Conservation (phyloP, 2,113 vertebrate species). For the Albula goreensis region DNA sequence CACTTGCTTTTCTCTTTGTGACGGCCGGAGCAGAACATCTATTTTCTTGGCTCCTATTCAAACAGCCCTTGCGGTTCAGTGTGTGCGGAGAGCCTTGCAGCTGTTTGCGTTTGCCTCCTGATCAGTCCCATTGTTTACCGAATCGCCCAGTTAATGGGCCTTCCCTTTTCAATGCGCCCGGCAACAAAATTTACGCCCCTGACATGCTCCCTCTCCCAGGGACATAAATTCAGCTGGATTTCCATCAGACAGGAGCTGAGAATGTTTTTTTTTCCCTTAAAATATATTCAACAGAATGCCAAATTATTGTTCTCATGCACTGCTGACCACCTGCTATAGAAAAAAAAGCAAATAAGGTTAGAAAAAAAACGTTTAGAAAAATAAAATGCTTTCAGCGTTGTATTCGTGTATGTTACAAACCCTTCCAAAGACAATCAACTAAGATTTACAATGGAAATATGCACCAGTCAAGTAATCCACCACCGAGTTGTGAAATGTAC, state of each 20-base stretch:
- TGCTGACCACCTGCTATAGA: slow-evolving; percentile 13
- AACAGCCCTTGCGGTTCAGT: slow-evolving; percentile 33
- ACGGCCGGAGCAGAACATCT: slow-evolving; percentile 64
- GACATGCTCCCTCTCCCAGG: slow-evolving; percentile 63
- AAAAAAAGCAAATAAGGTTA: not conserved
- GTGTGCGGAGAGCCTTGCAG: slow-evolving; percentile 50
- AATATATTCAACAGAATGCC: slow-evolving; percentile 33
- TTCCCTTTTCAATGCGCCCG: slow-evolving; percentile 51
- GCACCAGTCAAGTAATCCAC: not conserved
- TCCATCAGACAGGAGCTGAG: slow-evolving; percentile 47
- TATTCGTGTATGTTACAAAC: not conserved
- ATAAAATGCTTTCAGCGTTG: not conserved
- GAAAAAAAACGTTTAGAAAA: not conserved
- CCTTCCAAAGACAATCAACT: not conserved
- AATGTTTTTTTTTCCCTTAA: slow-evolving; percentile 41
- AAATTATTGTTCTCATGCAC: slow-evolving; percentile 43
- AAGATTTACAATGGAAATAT: not conserved
- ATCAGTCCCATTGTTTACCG: slow-evolving; percentile 62
- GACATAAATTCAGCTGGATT: slow-evolving; percentile 64
- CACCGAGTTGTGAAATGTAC: not conserved
- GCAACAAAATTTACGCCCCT: slow-evolving; percentile 61
- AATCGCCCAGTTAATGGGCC: slow-evolving; percentile 59
- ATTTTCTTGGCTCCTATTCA: slow-evolving; percentile 62
- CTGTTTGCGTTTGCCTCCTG: slow-evolving; percentile 65
- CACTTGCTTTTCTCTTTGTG: slow-evolving; percentile 58